Evolutionary conservation across 2,113 vertebrate genomes (phyloP), one percentile per base, ranked within the genome.

Genomic region (Seriola quinqueradiata): DNA sequence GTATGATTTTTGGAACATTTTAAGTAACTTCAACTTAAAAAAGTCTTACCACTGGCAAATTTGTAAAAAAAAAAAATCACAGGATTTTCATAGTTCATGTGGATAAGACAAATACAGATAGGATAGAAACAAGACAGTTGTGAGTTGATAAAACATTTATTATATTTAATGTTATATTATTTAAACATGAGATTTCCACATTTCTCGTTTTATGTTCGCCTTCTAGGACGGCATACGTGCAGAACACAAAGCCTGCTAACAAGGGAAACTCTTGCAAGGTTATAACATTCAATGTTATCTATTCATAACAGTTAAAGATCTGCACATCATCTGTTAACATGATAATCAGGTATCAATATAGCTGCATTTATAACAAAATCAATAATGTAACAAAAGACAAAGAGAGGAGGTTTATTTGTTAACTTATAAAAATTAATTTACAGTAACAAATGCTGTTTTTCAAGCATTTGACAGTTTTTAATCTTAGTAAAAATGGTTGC

Each of bases 361-460:
- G 84, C 86, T 92, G 84, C 81, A 92, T 93, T 93, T 92, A 93
- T 88, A 92, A 93, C 85, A 92, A 93, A 91, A 91, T 80, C 81
- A 70, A 78, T 63, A 63, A 72, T 81, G 82, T 90, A 92, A 89
- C 83, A 91, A 91, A 90, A 92, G 67, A 89, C 46, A 93, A 80
- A 81, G 68, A 84, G 72, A 91, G 66, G 82, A 91, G 87, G 81
- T 88, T 84, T 86, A 84, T 90, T 82, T 89, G 92, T 95, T 94
- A 93, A 95, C 88, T 94, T 94, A 93, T 83, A 92, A 93, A 94
- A 92, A 94, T 82, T 81, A 90, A 88, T 91, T 92, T 95, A 95
- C 92, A 95, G 87, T 92, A 93, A 92, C 90, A 93, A 94, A 93
- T 88, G 92, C 76, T 66, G 70, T 77, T 75, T 75, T 87, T 77